These are phyloP conservation scores for Scomberomorus guttatus DNA, from an alignment of 2,797 vertebrate species.

Conservation along the genomic window DNA sequence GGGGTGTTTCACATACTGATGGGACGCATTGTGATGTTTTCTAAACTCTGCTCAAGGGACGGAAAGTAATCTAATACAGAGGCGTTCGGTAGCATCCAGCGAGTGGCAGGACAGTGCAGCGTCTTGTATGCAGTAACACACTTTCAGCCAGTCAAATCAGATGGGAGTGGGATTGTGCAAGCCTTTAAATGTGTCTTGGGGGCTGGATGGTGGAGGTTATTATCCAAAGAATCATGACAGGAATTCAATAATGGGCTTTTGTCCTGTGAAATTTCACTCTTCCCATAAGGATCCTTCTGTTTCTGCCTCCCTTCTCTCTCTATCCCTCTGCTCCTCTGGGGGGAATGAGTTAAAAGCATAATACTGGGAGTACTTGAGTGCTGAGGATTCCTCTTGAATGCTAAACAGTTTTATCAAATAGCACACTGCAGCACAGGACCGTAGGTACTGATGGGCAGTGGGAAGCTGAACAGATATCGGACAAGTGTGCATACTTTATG, in stretches of 20 bases:
- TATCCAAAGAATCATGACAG: conserved; percentile 80
- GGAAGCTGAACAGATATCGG: conserved; percentile 37
- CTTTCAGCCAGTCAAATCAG: conserved; percentile 50
- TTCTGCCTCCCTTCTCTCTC: conserved; percentile 42
- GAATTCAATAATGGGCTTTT: conserved; percentile 82
- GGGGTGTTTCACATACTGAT: conserved; percentile 36
- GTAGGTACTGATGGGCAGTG: conserved; percentile 62
- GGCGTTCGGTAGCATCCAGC: conserved; percentile 43
- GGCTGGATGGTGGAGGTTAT: conserved; percentile 67
- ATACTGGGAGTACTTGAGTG: conserved; percentile 79
- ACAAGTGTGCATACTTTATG: conserved; percentile 20
- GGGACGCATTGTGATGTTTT: conserved; percentile 55
- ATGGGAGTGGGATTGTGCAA: conserved; percentile 59
- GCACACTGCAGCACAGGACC: conserved; percentile 69
- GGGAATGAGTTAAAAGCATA: conserved; percentile 82
- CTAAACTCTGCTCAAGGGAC: conserved; percentile 51
- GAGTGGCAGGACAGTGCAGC: conserved; percentile 53
- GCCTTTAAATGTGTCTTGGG: conserved; percentile 69
- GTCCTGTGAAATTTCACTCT: conserved; percentile 76
- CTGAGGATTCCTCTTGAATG: conserved; percentile 78
- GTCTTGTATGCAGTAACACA: conserved; percentile 49
- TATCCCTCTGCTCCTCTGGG: conserved; percentile 59
- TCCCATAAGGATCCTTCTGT: conserved; percentile 74
- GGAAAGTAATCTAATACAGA: conserved; percentile 45
- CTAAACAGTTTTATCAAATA: conserved; percentile 79